Evolutionary conservation across 2,113 vertebrate genomes (phyloP), one percentile per base, ranked within the genome.

Genomic region (Orycteropus afer): DNA sequence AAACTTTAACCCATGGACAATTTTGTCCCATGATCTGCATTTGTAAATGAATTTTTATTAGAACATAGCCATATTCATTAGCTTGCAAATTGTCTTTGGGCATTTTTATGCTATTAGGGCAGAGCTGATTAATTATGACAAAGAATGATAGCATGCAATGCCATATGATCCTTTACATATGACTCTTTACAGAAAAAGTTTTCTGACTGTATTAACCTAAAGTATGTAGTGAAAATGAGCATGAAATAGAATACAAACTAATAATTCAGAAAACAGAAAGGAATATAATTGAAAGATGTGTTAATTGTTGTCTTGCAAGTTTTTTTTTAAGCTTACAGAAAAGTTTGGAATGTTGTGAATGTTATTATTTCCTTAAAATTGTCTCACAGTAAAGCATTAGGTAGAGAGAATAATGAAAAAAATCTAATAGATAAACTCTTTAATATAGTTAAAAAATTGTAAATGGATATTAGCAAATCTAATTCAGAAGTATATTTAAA

Each of bases 401-500:
- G 17, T 57, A n/a, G 59, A 74, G 45, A 76, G 22, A n/a, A 67
- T 29, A 67, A 89, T 93, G 20, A 57, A 86, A 76, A 78, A 81
- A 49, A 71, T 32, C n/a, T n/a, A n/a, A 47, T 1, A 85, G 37
- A 78, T 49, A 61, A 23, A 25, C 77, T 77, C 67, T 53, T 84
- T 12, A 73, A 47, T 79, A 85, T 45, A 55, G 47, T 90, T 45
- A 80, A 86, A 73, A 73, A 81, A 86, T 42, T 67, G 2, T 37
- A 69, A 82, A 45, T 69, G 59, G 81, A 95, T 82, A 77, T 53
- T 69, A 81, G 10, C 55, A 59, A 93, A 76, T 76, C 5, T 81
- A 81, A 77, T 74, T 90, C n/a, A 77, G 27, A 25, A 49, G 29
- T 49, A 25, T 61, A 81, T 40, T 90, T 77, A 81, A 77, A 55